phyloP scores from a whole-genome alignment of 2,797 vertebrate species.

The Saxicola maurus region DNA sequence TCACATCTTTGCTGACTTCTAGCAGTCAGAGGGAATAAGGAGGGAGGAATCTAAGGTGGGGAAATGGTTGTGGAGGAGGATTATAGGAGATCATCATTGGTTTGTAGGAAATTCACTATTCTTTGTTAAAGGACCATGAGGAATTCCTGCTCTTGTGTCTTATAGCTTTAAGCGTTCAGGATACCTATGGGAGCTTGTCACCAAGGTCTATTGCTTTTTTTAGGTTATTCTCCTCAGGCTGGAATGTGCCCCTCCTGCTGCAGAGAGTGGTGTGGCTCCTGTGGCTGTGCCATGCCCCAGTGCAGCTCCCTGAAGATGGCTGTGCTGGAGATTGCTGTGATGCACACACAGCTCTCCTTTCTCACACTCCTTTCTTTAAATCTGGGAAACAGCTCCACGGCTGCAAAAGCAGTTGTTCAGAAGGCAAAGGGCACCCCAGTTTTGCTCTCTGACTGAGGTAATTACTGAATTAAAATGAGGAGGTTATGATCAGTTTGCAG shows the following conservation, averaged over 20 bases:
- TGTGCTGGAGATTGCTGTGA: neutral
- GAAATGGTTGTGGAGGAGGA: neutral
- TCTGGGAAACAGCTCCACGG: rapidly evolving
- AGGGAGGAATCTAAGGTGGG: neutral
- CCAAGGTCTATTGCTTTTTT: neutral
- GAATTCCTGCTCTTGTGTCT: neutral
- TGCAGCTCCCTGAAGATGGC: neutral
- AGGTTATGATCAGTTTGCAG: neutral
- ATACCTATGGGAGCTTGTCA: rapidly evolving
- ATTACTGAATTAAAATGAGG: neutral
- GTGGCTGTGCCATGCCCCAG: neutral
- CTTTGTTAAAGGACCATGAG: neutral
- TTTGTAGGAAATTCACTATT: neutral
- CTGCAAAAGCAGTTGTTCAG: rapidly evolving
- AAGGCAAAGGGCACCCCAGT: neutral
- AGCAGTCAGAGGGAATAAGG: neutral
- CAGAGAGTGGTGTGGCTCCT: neutral
- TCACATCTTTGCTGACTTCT: neutral
- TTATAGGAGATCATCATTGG: neutral
- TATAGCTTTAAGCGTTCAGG: rapidly evolving
- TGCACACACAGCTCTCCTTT: neutral
- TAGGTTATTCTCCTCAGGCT: neutral
- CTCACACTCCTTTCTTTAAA: neutral
- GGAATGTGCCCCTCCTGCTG: neutral
- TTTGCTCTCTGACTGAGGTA: neutral